Base-by-base conservation (phyloP, 2,113 vertebrate genomes). In the Cranoglanis bouderius region DNA sequence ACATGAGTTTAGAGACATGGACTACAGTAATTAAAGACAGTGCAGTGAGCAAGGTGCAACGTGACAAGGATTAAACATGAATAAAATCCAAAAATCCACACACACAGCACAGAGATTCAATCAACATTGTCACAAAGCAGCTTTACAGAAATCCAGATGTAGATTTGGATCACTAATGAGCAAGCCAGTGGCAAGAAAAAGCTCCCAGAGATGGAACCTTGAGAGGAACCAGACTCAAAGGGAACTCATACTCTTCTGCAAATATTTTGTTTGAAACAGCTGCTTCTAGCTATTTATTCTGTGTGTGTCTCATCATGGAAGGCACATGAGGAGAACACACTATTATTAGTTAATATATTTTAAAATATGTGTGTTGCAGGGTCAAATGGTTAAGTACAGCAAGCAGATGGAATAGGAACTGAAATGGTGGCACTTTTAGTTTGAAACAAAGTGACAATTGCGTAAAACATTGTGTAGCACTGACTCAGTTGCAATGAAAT, bases 71-170 rank as follows among this genome's bases (percentile, higher is more conserved):
- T 8, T 74, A 35, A 74, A 74, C 46, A 70, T 43, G 21, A 46
- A 21, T 75, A 2, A 75, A 78, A n/a, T 40, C 18, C 3, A 26
- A 43, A 24, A 6, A 40, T 35, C 13, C 65, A 6, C 70, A 5
- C 35, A 32, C 63, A 70, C 10, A 70, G 67, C 74, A 46, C 74
- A 46, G 19, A 12, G 40, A 77, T 80, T 78, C 46, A 18, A 1
- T n/a, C 46, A 80, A 6, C 26, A n/a, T 18, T 18, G 0, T 77
- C 38, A 26, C 40, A 51, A 77, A 13, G 38, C 40, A 12, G 10
- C 40, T 26, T 77, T 46, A 77, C 40, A 46, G 75, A 51, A 80
- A 80, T 49, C 46, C 75, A 80, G 43, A 80, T 80, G 75, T n/a
- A 51, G 2, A 1, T 49, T 7, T 49, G 12, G 43, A 49, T 29